Conservation (phyloP, 64 coral and sea anemone species). For the Catalaphyllia jardinei region DNA sequence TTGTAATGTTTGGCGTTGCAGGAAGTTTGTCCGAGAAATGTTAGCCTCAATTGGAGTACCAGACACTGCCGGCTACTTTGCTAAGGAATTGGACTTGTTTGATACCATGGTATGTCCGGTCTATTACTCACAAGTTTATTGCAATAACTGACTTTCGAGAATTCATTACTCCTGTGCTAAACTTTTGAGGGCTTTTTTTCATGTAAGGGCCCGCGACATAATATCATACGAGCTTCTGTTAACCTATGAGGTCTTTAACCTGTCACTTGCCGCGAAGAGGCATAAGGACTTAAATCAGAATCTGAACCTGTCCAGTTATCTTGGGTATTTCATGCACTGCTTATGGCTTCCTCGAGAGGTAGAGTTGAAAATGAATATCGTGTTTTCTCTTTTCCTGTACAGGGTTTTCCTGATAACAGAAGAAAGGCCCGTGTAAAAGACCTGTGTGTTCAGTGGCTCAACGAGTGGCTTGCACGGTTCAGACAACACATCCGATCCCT, state of each 20-base stretch:
- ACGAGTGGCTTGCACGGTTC: slow-evolving; percentile 91
- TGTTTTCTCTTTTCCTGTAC: neutral
- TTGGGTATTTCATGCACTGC: too few relatives aligned
- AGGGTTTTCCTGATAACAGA: slow-evolving; percentile 60
- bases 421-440: slow-evolving; percentile 73
- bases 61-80: slow-evolving; percentile 83
- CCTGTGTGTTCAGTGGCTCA: slow-evolving; percentile 80
- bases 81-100: slow-evolving; percentile 84
- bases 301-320: too few relatives aligned
- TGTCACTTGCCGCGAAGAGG: too few relatives aligned
- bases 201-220: too few relatives aligned
- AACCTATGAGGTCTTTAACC: too few relatives aligned
- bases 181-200: too few relatives aligned
- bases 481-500: slow-evolving; percentile 86
- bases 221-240: too few relatives aligned
- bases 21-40: slow-evolving; percentile 76
- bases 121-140: neutral
- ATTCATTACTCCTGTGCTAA: too few relatives aligned
- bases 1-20: slow-evolving; percentile 27
- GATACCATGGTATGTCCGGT: slow-evolving; percentile 68
- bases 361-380: neutral
- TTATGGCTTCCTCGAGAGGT: too few relatives aligned
- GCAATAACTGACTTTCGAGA: too few relatives aligned
- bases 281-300: too few relatives aligned
- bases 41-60: slow-evolving; percentile 78